Base-by-base conservation (phyloP, 2,797 vertebrate genomes). In the Leptoclinus maculatus region DNA sequence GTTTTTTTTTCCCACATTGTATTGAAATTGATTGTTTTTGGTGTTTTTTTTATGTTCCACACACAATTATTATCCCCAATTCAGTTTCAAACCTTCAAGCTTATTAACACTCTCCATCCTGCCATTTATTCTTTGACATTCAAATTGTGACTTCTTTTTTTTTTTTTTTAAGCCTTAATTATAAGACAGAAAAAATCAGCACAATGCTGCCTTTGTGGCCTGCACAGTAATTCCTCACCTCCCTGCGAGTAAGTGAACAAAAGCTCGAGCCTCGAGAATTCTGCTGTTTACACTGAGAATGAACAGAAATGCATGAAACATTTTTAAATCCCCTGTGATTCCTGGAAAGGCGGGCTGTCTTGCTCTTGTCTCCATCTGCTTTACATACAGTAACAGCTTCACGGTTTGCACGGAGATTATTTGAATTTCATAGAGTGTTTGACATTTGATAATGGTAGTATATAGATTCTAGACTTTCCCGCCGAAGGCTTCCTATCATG, bases 391-490 rank as follows among this genome's bases (percentile, higher is more conserved):
- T 67, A 92, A 72, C 86, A 72, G 84, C 87, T 71, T 68, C 47
- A 29, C n/a, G 14, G 75, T 90, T 90, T 90, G 81, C 90, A 71
- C 71, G 25, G 69, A 87, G 89, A 91, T 88, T 91, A 93, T 93
- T 94, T 91, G 88, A 94, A 92, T 93, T 94, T 90, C 87, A 90
- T 87, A 79, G 78, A 70, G 80, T 87, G 86, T 93, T 92, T 94
- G 92, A 92, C 91, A 91, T 92, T 91, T 92, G 89, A 92, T 91
- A 92, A 90, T 88, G 68, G 83, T 80, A 86, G 83, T 90, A 88
- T 86, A 88, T 84, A 84, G 80, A 92, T 90, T 91, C 71, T 32
- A 58, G 60, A 86, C 79, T 84, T 88, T n/a, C 51, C 41, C 11
- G 72, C 53, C 0, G 67, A 83, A 79, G 76, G 85, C 85, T 84